A percentile compares a stretch with the other conserved stretches of the same genome.
phyloP scores from a whole-genome alignment of 2,888 invertebrate genomes.

The Arge pagana region DNA sequence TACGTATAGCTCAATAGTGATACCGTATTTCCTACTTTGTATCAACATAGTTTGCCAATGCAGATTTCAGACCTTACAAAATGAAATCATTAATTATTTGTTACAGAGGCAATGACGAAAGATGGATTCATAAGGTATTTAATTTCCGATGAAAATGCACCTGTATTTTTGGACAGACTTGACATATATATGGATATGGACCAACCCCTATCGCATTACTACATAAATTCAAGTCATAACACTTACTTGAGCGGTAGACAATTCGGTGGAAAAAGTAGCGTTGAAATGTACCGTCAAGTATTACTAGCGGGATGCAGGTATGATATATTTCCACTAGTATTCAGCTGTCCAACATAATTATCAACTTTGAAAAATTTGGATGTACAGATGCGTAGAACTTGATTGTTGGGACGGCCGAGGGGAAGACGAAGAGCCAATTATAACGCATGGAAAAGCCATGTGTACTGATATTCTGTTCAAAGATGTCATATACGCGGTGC shows the following conservation, averaged over 20 bases:
- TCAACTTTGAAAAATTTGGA: slow-evolving; percentile 5
- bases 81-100: slow-evolving; percentile 38
- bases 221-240: slow-evolving; percentile 98
- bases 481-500: slow-evolving; percentile 94
- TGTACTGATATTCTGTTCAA: slow-evolving; percentile 98
- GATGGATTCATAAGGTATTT: slow-evolving; percentile 97
- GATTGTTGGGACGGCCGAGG: slow-evolving; percentile 99
- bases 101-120: slow-evolving; percentile 80
- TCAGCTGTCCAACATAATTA: background rate
- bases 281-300: slow-evolving; percentile 98
- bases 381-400: slow-evolving; percentile 87
- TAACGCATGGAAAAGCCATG: slow-evolving; percentile 99
- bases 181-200: slow-evolving; percentile 99
- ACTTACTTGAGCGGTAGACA: slow-evolving; percentile 93
- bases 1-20: slow-evolving; percentile 55
- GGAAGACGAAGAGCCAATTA: slow-evolving; percentile 98
- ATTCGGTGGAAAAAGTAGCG: slow-evolving; percentile 97
- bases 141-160: slow-evolving; percentile 99
- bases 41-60: background rate
- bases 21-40: background rate
- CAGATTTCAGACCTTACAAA: background rate
- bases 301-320: slow-evolving; percentile 95
- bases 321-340: slow-evolving; percentile 33
- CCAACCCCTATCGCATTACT: slow-evolving; percentile 96
- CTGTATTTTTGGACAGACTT: slow-evolving; percentile 96